These are phyloP conservation scores for sheep (Ovis aries) DNA, from an alignment of 2,113 vertebrate genomes.

Conservation along the genomic window ARS-UI_Ramb_v3.0 NC_056061.1:2390001-2390500, in stretches of 20 bases:
- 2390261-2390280: not conserved
- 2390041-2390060: not conserved
- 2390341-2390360: not conserved
- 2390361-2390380: accelerated
- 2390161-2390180: not conserved
- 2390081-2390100: not conserved
- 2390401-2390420: not conserved
- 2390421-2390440: not conserved
- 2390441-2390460: not conserved
- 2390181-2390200: not conserved
- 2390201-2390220: not conserved
- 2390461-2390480: not conserved
- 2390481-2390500: not conserved
- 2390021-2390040: not conserved
- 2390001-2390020: not conserved
- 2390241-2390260: not conserved
- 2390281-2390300: not conserved
- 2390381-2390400: too few species aligned
- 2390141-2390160: not conserved
- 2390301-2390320: not conserved
- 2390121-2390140: not conserved
- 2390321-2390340: not conserved
- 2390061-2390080: not conserved
- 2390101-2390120: not conserved
- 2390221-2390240: not conserved